Percentiles rank a stretch among this genome's conserved stretches.
phyloP scores from a whole-genome alignment of 2,113 vertebrate species.

The Pseudorasbora parva region DNA sequence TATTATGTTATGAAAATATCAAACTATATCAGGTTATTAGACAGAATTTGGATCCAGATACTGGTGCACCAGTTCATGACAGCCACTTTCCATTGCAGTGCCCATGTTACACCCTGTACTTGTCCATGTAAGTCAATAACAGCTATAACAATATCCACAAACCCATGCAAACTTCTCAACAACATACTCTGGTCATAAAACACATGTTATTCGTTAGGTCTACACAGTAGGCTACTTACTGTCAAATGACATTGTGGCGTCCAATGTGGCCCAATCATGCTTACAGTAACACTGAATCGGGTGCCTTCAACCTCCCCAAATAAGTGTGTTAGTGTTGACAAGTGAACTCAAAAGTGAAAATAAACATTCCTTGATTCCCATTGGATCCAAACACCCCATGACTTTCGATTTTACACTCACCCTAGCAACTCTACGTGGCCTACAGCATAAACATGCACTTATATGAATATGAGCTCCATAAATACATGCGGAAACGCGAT shows the following conservation, averaged over 20 bases:
- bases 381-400: conserved; percentile 59
- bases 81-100: not conserved
- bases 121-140: not conserved
- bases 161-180: not conserved
- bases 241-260: not conserved
- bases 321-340: conserved; percentile 19
- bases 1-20: too few relatives aligned
- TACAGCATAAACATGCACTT: conserved; percentile 37
- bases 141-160: not conserved
- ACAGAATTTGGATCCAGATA: not conserved
- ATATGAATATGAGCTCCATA: not conserved
- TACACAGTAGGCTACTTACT: not conserved
- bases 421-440: conserved; percentile 2
- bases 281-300: not conserved
- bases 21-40: not conserved
- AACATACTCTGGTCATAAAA: not conserved
- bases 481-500: conserved; percentile 57
- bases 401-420: conserved; percentile 62
- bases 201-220: not conserved
- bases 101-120: not conserved
- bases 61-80: conserved; percentile 9
- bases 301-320: conserved; percentile 18
- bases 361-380: conserved; percentile 66
- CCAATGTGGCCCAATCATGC: conserved; percentile 19
- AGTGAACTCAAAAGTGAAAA: conserved; percentile 82